Base-by-base conservation (phyloP, 1,140 invertebrate species). In the Drosophila kohkoa region DNA sequence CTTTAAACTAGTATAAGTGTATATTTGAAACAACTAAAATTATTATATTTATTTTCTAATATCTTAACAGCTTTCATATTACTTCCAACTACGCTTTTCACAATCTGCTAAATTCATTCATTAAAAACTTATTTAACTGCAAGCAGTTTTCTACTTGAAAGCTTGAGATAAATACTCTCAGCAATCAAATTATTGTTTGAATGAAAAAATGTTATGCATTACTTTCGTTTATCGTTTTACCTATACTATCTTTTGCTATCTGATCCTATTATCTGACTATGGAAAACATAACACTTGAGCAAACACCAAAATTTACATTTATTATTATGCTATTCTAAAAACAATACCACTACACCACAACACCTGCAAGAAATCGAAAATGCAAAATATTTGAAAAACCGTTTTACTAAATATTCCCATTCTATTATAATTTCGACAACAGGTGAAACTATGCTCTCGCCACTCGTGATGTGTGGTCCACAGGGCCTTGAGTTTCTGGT, bases 401-500 rank as follows among this genome's bases (percentile, higher is more conserved):
- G 4, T 13, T 20, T 5, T 16, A 45, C 51, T 20, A 51, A 51
- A 73, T 3, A 10, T 67, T 30, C 59, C 64, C 62, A 81, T 69
- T 76, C 63, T 69, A 73, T 77, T 83, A 73, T 48, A 30, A 13
- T 85, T 66, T 65, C 8, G 11, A 30, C 92, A 92, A 13, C 92
- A 98, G 98, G 97, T 95, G 97, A 98, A 95, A 96, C 96, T 45
- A 95, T 98, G 93, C 94, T 98, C 57, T 98, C 97, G 87, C 98
- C 98, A 48, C 94, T 99, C 76, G 97, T 99, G 78, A 98, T 99
- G 96, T 99, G 98, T 94, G 98, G 98, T 57, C 98, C 98, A 8
- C 96, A 97, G 93, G 98, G 98, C 62, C 94, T 98, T 62, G 95
- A 96, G 92, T 99, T 99, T 93, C 92, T 95, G 30, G 95, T 95